Percentiles rank a stretch among this genome's conserved stretches.
Evolutionary conservation across 2,797 vertebrate species (phyloP).

Genomic region (Hemibagrus guttatus): DNA sequence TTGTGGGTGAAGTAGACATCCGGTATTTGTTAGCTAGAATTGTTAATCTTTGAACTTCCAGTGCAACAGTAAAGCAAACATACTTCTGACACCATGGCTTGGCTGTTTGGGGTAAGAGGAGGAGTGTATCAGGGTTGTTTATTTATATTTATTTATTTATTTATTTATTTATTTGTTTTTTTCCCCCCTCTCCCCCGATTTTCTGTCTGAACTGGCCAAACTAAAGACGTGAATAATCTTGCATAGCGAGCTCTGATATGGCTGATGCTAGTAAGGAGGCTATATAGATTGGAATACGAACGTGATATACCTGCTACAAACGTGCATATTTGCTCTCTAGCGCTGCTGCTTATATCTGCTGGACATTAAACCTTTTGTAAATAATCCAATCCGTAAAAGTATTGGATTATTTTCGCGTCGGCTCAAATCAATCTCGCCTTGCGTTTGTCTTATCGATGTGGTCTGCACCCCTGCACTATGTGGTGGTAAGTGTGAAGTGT

Average conservation of each 20-base stretch:
- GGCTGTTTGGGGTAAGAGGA: neutral
- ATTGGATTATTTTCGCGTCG: neutral
- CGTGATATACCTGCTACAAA: neutral
- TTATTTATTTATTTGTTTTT: neutral
- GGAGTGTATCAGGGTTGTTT: neutral
- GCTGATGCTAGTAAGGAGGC: neutral
- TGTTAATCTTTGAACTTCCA: neutral
- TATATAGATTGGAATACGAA: neutral
- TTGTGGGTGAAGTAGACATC: neutral
- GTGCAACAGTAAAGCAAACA: neutral
- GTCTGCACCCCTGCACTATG: constrained; percentile 21
- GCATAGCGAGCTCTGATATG: neutral
- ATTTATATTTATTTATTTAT: too few species aligned
- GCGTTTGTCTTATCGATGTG: constrained; percentile 30
- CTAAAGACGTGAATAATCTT: neutral
- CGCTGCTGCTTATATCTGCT: constrained; percentile 15
- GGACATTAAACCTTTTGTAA: constrained; percentile 10
- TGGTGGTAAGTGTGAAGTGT: constrained; percentile 38
- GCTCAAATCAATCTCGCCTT: constrained; percentile 17
- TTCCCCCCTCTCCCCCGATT: too few species aligned
- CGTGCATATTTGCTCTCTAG: neutral
- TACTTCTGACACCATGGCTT: neutral
- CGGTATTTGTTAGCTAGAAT: neutral
- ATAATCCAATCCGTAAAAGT: neutral
- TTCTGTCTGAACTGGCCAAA: neutral